Evolutionary conservation across 1,140 invertebrate species (phyloP).

Genomic region (Manduca sexta): DNA sequence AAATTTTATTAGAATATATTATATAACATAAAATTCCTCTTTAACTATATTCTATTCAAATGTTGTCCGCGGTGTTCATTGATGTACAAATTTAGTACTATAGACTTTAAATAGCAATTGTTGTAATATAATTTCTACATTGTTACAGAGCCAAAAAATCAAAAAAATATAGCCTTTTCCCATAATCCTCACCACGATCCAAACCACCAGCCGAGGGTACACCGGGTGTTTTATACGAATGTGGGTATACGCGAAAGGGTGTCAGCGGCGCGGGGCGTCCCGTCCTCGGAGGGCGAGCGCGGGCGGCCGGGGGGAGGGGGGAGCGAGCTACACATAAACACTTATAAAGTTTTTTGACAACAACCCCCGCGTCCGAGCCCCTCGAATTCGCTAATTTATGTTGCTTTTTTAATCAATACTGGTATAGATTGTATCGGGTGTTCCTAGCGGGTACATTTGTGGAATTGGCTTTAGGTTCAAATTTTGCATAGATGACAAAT

Average conservation of each 20-base stretch:
- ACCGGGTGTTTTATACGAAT: conserved; percentile 55
- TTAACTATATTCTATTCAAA: no score
- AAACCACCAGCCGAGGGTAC: conserved; percentile 29
- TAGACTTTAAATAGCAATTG: no score
- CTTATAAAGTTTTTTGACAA: conserved; percentile 73
- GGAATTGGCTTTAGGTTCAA: no score
- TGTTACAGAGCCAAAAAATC: neutral
- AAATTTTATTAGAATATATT: no score
- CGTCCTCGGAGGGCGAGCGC: conserved; percentile 9
- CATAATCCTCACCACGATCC: conserved; percentile 4
- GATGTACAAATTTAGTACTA: no score
- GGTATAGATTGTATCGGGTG: conserved; percentile 54
- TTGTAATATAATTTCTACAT: no score
- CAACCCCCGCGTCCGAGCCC: conserved; percentile 36
- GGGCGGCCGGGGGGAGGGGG: conserved; percentile 14
- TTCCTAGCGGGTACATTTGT: conserved; percentile 11
- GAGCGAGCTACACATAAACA: conserved; percentile 66
- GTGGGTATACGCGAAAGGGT: conserved; percentile 68
- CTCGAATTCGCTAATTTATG: conserved; percentile 70
- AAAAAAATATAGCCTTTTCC: neutral
- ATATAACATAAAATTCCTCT: no score
- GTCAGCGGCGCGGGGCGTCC: conserved; percentile 32
- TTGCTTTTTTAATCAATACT: conserved; percentile 73
- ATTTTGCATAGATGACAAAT: no score
- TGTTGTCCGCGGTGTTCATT: no score